Base-by-base conservation (phyloP, 2,888 invertebrate genomes). In the Mellilla xanthometata region DNA sequence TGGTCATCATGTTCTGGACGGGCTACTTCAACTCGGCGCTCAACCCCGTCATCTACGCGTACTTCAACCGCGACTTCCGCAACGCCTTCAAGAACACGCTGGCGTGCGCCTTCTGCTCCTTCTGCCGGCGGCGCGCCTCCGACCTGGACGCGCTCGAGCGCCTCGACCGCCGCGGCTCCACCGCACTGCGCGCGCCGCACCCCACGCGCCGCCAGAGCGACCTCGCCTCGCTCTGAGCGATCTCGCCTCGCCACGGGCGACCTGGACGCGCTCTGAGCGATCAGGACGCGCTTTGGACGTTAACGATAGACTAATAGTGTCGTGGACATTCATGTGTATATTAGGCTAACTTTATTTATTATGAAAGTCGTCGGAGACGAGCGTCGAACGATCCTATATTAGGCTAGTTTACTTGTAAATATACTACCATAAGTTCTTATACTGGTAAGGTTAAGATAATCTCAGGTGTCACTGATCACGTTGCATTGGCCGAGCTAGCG, bases 11-110 rank as follows among this genome's bases (percentile, higher is more conserved):
- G 64, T 99, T 99, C 89, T 99, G 99, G 99, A 97, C 99, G 77
- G 99, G 99, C 47, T 99, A 99, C 84, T 97, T 97, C 81, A 99
- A 99, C 82, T 98, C 98, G 2, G 98, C 98, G 34, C 91, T 99
- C 40, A 99, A 99, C 87, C 99, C 99, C 1, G 91, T 99, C 35
- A 98, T 99, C 68, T 99, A 98, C 88, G 99, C 99, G 58, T 98
- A 98, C 85, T 99, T 99, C 91, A 99, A 99, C 87, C 93, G 98
- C 65, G 99, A 99, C 89, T 99, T 99, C 85, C 94, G 99, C 79
- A 96, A 97, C 78, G 99, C 99, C 40, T 99, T 99, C 91, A 96
- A 96, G 82, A 96, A 96, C 76, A 97, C 97, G 8, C 85, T 97
- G 56, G 94, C 95, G 66, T 96, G 95, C 80, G 93, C 96, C 43